Evolutionary conservation across 2,888 invertebrate species (phyloP), one percentile per base, ranked within the genome.

Genomic region (Tridacna gigas): DNA sequence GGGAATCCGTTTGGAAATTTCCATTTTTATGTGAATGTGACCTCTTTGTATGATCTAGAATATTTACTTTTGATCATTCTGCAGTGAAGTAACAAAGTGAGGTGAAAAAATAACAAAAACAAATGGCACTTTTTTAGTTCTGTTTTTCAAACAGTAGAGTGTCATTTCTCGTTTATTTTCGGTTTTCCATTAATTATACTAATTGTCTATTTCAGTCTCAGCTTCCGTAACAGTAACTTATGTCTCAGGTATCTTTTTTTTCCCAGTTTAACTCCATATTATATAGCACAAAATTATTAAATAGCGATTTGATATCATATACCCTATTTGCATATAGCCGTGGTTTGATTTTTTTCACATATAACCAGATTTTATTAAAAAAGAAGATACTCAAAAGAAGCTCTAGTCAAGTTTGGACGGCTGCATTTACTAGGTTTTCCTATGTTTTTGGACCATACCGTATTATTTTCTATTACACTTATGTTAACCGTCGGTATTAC

Each of bases 281-380:
- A 37, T 86, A 84, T 86, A 86, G 86, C 86, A 86, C 86, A 80
- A 80, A 60, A 81, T 25, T 71, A 84, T 80, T 86, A 84, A 83
- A 82, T 86, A 86, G 86, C 78, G 80, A 86, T 82, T 82, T 80
- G 83, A 83, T 74, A 56, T 48, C 56, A 74, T 87, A 85, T 81
- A 77, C 80, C 79, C 79, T 73, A 80, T 84, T 86, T 82, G 77
- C 78, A 78, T 86, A 83, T 87, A 85, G 84, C 79, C 76, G 78
- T 84, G 87, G 86, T 86, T 86, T 86, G 86, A 82, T 82, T 86
- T 82, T 71, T 71, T 84, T 84, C 84, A 87, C 87, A 63, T 87
- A 79, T 87, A 87, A 84, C 79, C 87, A 87, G 87, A 87, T 77
- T 81, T 80, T 85, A 69, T 74, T 37, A 37, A 37, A 37, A 69